A percentile compares a stretch with the other conserved stretches of the same genome.
Conservation (phyloP, 2,797 vertebrate genomes). For the Aphelocoma californica region DNA sequence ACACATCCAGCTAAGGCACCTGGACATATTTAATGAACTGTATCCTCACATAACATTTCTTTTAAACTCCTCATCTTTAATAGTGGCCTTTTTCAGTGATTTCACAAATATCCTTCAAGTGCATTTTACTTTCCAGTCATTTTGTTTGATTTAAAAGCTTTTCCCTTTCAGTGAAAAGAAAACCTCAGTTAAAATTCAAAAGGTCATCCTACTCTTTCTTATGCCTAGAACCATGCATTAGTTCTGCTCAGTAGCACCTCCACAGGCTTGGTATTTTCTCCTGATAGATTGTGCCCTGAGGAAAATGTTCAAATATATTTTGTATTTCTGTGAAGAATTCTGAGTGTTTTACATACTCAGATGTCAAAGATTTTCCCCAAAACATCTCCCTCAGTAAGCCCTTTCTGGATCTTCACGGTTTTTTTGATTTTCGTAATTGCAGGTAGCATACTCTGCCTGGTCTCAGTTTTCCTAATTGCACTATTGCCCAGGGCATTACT, state of each 20-base stretch:
- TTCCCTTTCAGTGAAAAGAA: not conserved
- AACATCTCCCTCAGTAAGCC: not conserved
- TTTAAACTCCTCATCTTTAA: not conserved
- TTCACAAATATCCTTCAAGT: not conserved
- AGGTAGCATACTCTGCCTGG: not conserved
- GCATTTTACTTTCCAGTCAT: not conserved
- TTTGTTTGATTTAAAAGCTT: not conserved
- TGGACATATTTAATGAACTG: not conserved
- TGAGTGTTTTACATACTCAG: not conserved
- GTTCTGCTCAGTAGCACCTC: not conserved
- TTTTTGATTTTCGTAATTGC: fast-evolving
- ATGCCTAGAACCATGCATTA: not conserved
- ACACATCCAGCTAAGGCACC: not conserved
- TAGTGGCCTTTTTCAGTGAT: not conserved
- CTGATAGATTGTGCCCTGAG: not conserved
- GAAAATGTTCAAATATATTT: not conserved
- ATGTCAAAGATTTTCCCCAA: not conserved
- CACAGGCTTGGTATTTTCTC: not conserved
- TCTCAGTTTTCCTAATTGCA: not conserved
- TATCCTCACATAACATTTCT: not conserved
- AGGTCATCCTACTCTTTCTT: not conserved
- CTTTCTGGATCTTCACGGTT: not conserved
- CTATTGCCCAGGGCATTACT: not conserved
- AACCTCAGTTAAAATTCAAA: not conserved
- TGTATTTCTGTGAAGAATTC: not conserved